Evolutionary conservation across 2,888 invertebrate genomes (phyloP).

Genomic region (Pollenia griseotomentosa): DNA sequence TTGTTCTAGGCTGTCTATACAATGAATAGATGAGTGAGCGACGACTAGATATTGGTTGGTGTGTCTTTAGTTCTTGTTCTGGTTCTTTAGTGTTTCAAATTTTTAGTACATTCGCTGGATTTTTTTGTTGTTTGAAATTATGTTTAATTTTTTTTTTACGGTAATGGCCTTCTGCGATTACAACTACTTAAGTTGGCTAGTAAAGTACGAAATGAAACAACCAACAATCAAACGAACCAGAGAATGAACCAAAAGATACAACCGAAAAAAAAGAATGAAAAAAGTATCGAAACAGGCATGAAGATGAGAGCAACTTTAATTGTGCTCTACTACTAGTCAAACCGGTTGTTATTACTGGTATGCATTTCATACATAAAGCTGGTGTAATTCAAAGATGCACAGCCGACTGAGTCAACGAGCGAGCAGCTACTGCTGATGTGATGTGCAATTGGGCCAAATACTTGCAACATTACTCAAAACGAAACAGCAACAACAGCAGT

Average conservation of each 20-base stretch:
- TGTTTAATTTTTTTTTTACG: conserved; percentile 46
- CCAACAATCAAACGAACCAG: conserved; percentile 31
- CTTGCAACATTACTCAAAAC: conserved; percentile 72
- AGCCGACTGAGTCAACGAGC: conserved; percentile 11
- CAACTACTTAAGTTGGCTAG: conserved; percentile 70
- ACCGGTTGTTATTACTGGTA: conserved; percentile 65
- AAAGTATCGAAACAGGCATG: conserved; percentile 3
- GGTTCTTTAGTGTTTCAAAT: conserved; percentile 44
- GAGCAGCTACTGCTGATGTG: conserved; percentile 40
- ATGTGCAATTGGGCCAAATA: conserved; percentile 73
- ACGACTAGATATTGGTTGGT: neutral
- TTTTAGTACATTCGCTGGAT: neutral
- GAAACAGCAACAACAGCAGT: conserved; percentile 38
- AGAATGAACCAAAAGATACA: conserved; percentile 22
- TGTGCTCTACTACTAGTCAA: conserved; percentile 67
- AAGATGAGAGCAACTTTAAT: conserved; percentile 67
- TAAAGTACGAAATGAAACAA: conserved; percentile 61
- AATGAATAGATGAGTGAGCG: conserved; percentile 4
- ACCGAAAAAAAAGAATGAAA: conserved; percentile 15
- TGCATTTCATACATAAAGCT: conserved; percentile 48
- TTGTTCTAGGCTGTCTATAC: conserved; percentile 11
- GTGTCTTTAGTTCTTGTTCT: conserved; percentile 41
- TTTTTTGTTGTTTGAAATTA: neutral
- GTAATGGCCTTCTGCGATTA: conserved; percentile 71
- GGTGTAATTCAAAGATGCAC: conserved; percentile 59